These are phyloP conservation scores for Calliphora vomitoria DNA, from an alignment of 2,888 invertebrate genomes.

Conservation along the genomic window DNA sequence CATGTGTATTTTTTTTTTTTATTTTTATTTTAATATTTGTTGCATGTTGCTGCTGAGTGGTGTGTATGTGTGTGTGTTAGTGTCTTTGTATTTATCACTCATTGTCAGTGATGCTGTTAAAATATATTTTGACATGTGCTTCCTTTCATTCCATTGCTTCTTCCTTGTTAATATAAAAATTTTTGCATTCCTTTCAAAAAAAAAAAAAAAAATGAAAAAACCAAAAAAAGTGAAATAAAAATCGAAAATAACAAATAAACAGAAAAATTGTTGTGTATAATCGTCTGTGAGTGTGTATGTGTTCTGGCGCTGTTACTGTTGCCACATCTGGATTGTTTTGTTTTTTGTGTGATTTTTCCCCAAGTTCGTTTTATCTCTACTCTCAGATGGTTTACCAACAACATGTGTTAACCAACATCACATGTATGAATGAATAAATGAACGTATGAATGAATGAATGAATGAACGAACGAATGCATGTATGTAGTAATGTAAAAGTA, in stretches of 20 bases:
- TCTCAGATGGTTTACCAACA: constrained; percentile 65
- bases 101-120: constrained; percentile 73
- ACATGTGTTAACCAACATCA: constrained; percentile 69
- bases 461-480: not conserved
- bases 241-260: constrained; percentile 46
- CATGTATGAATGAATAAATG: constrained; percentile 13
- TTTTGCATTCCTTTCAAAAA: constrained; percentile 59
- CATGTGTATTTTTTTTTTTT: constrained; percentile 25
- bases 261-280: not conserved
- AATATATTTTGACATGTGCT: constrained; percentile 76
- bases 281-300: not conserved
- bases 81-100: constrained; percentile 66
- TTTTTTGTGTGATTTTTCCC: constrained; percentile 46
- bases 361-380: constrained; percentile 50
- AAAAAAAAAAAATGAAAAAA: no score
- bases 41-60: constrained; percentile 16
- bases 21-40: constrained; percentile 36
- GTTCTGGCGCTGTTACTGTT: constrained; percentile 47
- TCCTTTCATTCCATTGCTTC: constrained; percentile 74
- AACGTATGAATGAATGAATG: constrained; percentile 13
- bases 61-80: constrained; percentile 9
- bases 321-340: constrained; percentile 48
- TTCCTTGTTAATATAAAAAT: constrained; percentile 70
- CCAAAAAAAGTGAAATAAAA: constrained; percentile 27
- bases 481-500: not conserved